A percentile compares a stretch with the other conserved stretches of the same genome.
These are phyloP conservation scores for Lepidochitona cinerea DNA, from an alignment of 2,888 invertebrate species.

Conservation along the genomic window DNA sequence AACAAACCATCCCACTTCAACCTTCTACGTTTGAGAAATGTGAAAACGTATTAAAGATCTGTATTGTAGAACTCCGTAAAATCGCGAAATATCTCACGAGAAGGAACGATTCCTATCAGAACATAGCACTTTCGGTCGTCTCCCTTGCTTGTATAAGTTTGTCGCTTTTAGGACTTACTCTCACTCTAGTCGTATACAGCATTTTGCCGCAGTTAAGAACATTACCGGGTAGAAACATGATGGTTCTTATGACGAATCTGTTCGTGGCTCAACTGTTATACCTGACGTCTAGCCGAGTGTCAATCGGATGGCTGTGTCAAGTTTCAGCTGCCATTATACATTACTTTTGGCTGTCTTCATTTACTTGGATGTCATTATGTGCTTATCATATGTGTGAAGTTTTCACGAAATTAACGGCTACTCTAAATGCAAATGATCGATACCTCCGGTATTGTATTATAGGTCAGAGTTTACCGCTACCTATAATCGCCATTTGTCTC, in stretches of 20 bases:
- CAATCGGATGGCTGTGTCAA: background rate
- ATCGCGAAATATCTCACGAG: no score
- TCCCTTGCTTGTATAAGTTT: background rate
- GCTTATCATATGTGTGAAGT: constrained; percentile 1
- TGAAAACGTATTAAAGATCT: no score
- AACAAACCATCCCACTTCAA: no score
- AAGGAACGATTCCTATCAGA: no score
- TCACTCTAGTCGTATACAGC: background rate
- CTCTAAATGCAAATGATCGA: background rate
- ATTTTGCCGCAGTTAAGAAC: background rate
- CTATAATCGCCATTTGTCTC: background rate
- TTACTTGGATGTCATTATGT: background rate
- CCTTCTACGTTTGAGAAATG: no score
- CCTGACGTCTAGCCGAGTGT: background rate
- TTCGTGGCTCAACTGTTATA: background rate
- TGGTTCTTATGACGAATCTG: background rate
- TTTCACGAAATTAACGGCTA: background rate
- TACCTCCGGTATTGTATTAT: background rate
- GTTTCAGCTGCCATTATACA: background rate
- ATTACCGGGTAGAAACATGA: background rate
- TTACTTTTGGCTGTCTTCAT: constrained; percentile 4
- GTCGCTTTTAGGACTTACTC: background rate
- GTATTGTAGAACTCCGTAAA: no score
- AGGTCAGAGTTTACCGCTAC: background rate
- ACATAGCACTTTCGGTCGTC: background rate